A percentile compares a stretch with the other conserved stretches of the same genome.
phyloP scores from a whole-genome alignment of 2,113 vertebrate genomes.

The Pleuronectes platessa region DNA sequence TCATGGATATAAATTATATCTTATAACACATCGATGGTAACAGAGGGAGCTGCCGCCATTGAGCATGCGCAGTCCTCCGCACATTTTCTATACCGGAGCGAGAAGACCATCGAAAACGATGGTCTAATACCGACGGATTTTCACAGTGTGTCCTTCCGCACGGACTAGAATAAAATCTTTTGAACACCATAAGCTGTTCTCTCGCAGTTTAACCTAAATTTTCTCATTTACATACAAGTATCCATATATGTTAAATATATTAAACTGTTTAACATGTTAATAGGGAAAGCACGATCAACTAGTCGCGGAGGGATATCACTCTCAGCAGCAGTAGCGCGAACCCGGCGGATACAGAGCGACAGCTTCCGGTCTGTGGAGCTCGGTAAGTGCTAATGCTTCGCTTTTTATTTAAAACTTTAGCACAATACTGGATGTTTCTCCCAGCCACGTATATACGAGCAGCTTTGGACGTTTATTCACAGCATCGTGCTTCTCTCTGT shows the following conservation, averaged over 20 bases:
- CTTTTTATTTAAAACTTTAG: constrained; percentile 24
- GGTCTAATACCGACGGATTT: constrained; percentile 71
- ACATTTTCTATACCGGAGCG: background rate
- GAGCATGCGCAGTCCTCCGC: constrained; percentile 16
- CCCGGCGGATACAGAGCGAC: constrained; percentile 65
- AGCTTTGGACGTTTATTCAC: background rate
- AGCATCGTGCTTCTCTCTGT: rapidly evolving
- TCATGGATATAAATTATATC: background rate
- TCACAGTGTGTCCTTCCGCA: constrained; percentile 68
- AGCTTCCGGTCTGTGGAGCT: constrained; percentile 63
- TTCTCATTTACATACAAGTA: rapidly evolving
- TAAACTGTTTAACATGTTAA: rapidly evolving
- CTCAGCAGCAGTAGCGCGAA: constrained; percentile 47
- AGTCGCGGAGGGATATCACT: constrained; percentile 56
- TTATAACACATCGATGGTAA: background rate
- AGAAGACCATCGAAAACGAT: constrained; percentile 84
- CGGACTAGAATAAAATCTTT: constrained; percentile 50
- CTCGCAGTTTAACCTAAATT: rapidly evolving
- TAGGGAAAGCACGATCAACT: rapidly evolving
- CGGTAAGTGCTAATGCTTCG: constrained; percentile 66
- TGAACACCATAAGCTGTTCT: background rate
- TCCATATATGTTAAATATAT: background rate
- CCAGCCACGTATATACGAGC: rapidly evolving
- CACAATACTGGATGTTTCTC: background rate
- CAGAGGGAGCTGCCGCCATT: background rate